Percentiles rank a stretch among this genome's conserved stretches.
Evolutionary conservation across 2,113 vertebrate genomes (phyloP).

Genomic region (Alligator mississippiensis): DNA sequence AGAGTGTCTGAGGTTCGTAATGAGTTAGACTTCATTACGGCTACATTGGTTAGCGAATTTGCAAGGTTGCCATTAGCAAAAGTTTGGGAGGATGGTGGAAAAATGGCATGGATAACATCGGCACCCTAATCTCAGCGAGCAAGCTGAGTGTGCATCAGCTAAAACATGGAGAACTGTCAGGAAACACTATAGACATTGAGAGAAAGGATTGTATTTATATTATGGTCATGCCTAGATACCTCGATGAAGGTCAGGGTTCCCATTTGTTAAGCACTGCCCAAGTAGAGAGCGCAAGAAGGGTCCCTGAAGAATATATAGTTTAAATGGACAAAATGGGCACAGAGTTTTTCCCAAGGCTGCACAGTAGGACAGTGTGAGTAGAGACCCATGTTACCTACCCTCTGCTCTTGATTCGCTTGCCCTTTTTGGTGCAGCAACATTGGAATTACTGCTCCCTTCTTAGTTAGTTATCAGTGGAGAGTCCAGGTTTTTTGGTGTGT

Average conservation of each 20-base stretch:
- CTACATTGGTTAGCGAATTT: constrained; percentile 29
- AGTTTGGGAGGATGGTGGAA: background rate
- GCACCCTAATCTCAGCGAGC: background rate
- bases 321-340: background rate
- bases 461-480: background rate
- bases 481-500: background rate
- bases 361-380: background rate
- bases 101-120: background rate
- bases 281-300: background rate
- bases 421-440: background rate
- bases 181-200: background rate
- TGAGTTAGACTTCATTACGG: background rate
- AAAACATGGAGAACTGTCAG: background rate
- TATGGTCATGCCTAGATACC: background rate
- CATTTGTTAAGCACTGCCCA: background rate
- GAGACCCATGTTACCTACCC: background rate
- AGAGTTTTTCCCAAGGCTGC: background rate
- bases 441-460: background rate
- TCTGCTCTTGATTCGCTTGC: fast-evolving
- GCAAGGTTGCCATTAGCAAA: constrained; percentile 44
- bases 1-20: constrained; percentile 55
- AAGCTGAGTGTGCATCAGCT: constrained; percentile 31
- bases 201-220: background rate
- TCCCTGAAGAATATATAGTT: background rate
- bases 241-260: background rate